Base-by-base conservation (phyloP, 2,797 vertebrate species). In the Coranthus polyacanthus region DNA sequence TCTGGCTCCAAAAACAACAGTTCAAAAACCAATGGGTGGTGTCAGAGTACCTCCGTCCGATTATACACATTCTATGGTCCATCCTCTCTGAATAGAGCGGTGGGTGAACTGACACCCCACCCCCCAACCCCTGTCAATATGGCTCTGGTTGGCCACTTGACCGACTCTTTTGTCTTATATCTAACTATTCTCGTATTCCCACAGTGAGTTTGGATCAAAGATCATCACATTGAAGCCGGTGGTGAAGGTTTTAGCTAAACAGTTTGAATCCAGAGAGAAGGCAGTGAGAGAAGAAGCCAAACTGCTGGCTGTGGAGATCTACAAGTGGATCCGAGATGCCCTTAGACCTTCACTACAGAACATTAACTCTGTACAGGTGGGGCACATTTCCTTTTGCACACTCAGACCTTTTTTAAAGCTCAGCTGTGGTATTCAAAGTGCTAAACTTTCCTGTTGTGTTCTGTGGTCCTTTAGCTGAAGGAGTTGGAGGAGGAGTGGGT, bases 261-360 rank as follows among this genome's bases (percentile, higher is more conserved):
- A 97, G 64, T 99, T 99, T 88, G 98, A 99, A 82, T 99, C 98
- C 87, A 95, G 98, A 89, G 98, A 99, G 78, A 99, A 99, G 85
- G 96, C 97, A 0, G 95, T 99, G 87, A 92, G 97, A 85, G 97
- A 99, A 8, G 98, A 99, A 90, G 97, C 97, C 82, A 99, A 97
- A 89, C 90, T 95, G 59, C 92, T 98, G 32, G 96, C 98, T 21
- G 90, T 99, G 22, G 98, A 99, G 89, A 96, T 98, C 72, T 99
- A 96, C 81, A 95, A 93, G 62, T 99, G 98, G 98, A 99, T 99
- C 90, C 89, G 96, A 63, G 98, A 99, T 87, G 97, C 97, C 41
- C 87, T 99, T 72, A 94, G 96, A 69, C 91, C 97, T 41, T 94
- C 98, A 0, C 79, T 99, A 64, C 96, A 99, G 88, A 95, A 94